phyloP scores from a whole-genome alignment of 2,888 invertebrate genomes.

The Allolobophora icterica region DNA sequence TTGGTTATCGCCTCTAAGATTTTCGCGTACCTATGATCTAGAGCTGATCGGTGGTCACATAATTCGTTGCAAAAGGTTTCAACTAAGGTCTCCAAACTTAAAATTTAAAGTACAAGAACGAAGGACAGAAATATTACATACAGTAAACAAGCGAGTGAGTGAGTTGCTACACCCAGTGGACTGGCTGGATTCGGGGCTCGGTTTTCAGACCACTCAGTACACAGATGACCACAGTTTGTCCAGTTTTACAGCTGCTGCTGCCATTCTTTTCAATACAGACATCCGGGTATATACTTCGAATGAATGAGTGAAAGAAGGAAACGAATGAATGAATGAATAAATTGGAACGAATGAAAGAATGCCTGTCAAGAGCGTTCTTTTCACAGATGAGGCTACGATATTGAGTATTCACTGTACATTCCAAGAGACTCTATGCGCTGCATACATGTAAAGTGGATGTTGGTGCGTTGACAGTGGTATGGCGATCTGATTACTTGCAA shows the following conservation, averaged over 20 bases:
- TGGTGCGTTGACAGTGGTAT: slow-evolving; percentile 42
- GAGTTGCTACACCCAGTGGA: background rate
- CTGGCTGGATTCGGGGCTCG: too few relatives aligned
- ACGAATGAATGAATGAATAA: too few relatives aligned
- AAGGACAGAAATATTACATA: background rate
- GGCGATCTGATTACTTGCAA: slow-evolving; percentile 40
- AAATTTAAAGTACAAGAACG: background rate
- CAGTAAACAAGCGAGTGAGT: background rate
- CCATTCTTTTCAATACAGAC: too few relatives aligned
- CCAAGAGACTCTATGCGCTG: background rate
- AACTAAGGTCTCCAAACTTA: background rate
- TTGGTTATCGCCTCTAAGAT: slow-evolving; percentile 22
- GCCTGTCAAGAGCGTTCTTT: too few relatives aligned
- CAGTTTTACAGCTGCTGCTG: too few relatives aligned
- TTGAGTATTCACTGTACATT: background rate
- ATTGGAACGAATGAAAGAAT: background rate
- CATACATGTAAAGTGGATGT: background rate
- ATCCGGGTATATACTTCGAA: too few relatives aligned
- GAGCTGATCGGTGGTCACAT: too few relatives aligned
- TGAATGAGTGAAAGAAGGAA: too few relatives aligned
- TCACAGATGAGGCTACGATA: background rate
- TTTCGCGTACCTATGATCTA: too few relatives aligned
- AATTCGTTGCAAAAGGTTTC: background rate
- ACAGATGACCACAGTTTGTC: too few relatives aligned
- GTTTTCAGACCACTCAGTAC: too few relatives aligned